Evolutionary conservation across 2,797 vertebrate species (phyloP), one percentile per base, ranked within the genome.

Genomic region (Cyprinella venusta): DNA sequence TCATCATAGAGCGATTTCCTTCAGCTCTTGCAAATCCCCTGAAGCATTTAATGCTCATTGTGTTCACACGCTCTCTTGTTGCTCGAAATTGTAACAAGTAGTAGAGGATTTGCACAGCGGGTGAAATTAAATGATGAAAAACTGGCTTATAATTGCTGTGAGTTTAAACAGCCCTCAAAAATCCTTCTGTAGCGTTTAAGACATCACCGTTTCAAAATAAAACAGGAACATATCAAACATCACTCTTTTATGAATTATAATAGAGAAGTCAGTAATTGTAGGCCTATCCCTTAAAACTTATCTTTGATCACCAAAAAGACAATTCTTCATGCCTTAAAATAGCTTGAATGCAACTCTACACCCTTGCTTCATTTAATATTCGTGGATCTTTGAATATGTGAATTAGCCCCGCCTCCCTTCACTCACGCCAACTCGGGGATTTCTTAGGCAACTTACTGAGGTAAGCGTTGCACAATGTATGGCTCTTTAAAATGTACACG

Each of bases 41-140:
- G 0, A 81, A 83, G 18, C 74, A 26, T 61, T 45, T 50, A 48
- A 75, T 74, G 84, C 84, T 81, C 72, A 81, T 85, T 77, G 33
- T 38, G 38, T 81, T 71, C 56, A 72, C 30, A 5, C 40, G 15
- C 40, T 61, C 45, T 72, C 33, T 8, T 30, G 24, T 63, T 63
- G 36, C 68, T 52, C n/a, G 16, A 59, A 26, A 74, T 56, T 30
- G 63, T 78, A 67, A 69, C 33, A 83, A 33, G 48, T n/a, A 61
- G n/a, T 26, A 76, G 79, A 30, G 33, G 72, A 74, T 83, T 80
- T 63, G 26, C 65, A 38, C 72, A 54, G 80, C 80, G 56, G 63
- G 61, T 82, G 72, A 67, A 76, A 82, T 76, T 30, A 67, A 76
- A 68, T 30, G 19, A 56, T 68, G 50, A 75, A 82, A 75, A 65